Base-by-base conservation (phyloP, 2,113 vertebrate genomes). In the Gopherus evgoodei region DNA sequence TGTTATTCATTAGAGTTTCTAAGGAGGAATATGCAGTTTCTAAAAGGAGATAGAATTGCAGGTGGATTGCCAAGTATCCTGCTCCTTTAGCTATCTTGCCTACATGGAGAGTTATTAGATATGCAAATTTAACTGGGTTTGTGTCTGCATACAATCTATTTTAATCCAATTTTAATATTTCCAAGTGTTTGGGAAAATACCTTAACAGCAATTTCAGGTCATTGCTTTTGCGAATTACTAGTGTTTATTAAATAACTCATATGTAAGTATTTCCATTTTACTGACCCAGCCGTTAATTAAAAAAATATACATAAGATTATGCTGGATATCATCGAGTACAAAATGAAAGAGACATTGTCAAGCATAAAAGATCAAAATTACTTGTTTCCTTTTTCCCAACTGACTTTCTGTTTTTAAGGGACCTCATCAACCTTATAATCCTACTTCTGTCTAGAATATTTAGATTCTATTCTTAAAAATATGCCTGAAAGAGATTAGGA, bases 261-360 rank as follows among this genome's bases (percentile, higher is more conserved):
- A 90, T 27, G 8, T 79, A 14, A 49, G 21, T 13, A 56, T 22
- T 93, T 79, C n/a, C n/a, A 59, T 31, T 44, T 85, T 75, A 22
- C 78, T 96, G 84, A 84, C 11, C 22, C 35, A 87, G 31, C 13
- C 83, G 90, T 91, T 91, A 31, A 50, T 95, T 96, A 85, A 31
- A 75, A 80, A 76, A 72, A 72, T 11, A 27, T 86, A 65, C 96
- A 94, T 92, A 53, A 31, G 83, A 91, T 96, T 42, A 72, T 81
- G 53, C 6, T 94, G 38, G 84, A 49, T 44, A 12, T 24, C 38
- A 89, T 72, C 81, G 89, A 91, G 93, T 85, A 83, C 84, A 87
- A 90, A 89, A 8, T 96, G 89, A 78, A 69, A 96, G 29, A 96
- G 87, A 84, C 62, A 42, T 29, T 92, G 81, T 44, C 29, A 81